Conservation (phyloP, 2,113 vertebrate species). For the Syngnathus scovelli region DNA sequence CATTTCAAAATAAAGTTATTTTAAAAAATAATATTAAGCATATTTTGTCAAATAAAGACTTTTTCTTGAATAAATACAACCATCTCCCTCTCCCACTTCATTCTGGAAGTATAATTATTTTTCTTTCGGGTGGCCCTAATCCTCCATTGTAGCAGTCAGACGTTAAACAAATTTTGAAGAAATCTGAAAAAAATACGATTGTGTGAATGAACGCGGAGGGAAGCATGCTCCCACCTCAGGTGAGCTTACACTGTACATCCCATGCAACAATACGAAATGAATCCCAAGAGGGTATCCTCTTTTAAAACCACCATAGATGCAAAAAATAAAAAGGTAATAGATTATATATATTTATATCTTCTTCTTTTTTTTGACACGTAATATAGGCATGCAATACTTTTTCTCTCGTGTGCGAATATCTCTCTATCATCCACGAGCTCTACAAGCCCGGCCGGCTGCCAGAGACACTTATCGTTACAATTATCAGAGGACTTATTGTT, state of each 20-base stretch:
- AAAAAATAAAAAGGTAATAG: constrained; percentile 75
- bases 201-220: constrained; percentile 41
- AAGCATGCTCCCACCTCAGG: constrained; percentile 69
- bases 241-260: constrained; percentile 70
- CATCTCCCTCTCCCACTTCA: background rate
- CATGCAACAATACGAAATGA: constrained; percentile 72
- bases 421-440: constrained; percentile 71
- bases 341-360: constrained; percentile 51
- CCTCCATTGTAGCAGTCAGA: background rate
- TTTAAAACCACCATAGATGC: constrained; percentile 81
- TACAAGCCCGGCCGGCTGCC: constrained; percentile 77
- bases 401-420: constrained; percentile 81
- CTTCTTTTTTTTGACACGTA: constrained; percentile 78
- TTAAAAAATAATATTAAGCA: background rate
- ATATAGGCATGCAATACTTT: constrained; percentile 92
- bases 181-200: constrained; percentile 15
- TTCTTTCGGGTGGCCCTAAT: background rate
- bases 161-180: background rate
- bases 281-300: constrained; percentile 75
- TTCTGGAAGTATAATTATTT: background rate
- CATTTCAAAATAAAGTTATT: background rate
- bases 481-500: constrained; percentile 81
- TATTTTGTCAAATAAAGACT: background rate
- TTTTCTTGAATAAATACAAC: background rate
- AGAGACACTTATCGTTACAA: constrained; percentile 78